A percentile compares a stretch with the other conserved stretches of the same genome.
phyloP scores from a whole-genome alignment of 2,113 vertebrate genomes.

The Scomber scombrus region DNA sequence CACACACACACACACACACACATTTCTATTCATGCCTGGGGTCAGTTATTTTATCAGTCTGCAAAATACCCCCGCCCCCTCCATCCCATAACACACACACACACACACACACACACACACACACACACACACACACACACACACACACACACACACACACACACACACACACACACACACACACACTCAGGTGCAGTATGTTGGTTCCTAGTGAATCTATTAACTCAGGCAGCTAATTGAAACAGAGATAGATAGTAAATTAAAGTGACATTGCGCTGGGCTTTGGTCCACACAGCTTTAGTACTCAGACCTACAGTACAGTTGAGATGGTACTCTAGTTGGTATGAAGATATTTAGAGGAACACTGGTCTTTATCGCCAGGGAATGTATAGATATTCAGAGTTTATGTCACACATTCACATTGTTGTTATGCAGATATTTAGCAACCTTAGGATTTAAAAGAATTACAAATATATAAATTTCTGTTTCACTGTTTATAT shows the following conservation, averaged over 20 bases:
- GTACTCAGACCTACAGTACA: background rate
- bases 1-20: slow-evolving; percentile 21
- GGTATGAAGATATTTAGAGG: background rate
- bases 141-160: no score
- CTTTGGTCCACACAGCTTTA: slow-evolving; percentile 4
- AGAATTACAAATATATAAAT: no score
- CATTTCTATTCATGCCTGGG: slow-evolving; percentile 68
- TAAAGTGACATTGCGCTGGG: background rate
- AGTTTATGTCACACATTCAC: slow-evolving; percentile 16
- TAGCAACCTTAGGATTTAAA: no score
- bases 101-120: background rate
- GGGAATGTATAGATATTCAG: slow-evolving; percentile 22
- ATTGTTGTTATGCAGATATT: slow-evolving; percentile 28
- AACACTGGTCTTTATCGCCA: background rate
- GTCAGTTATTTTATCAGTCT: slow-evolving; percentile 65
- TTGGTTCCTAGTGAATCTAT: slow-evolving; percentile 61
- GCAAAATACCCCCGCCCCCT: background rate
- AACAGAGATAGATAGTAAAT: slow-evolving; percentile 52
- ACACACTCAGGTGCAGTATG: slow-evolving; percentile 11
- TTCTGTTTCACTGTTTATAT: no score
- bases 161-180: background rate
- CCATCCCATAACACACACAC: background rate
- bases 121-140: slow-evolving; percentile 5
- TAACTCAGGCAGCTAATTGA: slow-evolving; percentile 66
- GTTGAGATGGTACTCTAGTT: slow-evolving; percentile 15